Evolutionary conservation across 2,113 vertebrate species (phyloP).

Genomic region (Hippocampus barbouri): DNA sequence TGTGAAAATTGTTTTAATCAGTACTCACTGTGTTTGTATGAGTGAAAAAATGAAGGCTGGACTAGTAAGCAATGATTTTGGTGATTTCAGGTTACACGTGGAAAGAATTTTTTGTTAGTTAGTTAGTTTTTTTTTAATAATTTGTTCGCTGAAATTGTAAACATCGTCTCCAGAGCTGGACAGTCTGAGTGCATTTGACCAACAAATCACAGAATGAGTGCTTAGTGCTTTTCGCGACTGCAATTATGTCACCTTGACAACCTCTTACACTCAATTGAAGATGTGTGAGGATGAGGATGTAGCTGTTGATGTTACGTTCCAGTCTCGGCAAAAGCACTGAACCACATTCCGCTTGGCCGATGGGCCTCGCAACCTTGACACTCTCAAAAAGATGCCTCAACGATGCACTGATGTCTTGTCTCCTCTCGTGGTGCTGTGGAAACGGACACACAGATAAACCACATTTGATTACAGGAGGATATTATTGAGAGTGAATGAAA

Average conservation of each 20-base stretch:
- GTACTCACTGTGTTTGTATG: slow-evolving; percentile 9
- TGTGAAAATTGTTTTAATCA: slow-evolving; percentile 3
- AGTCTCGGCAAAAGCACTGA: slow-evolving; percentile 48
- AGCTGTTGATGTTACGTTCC: slow-evolving; percentile 64
- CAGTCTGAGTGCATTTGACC: slow-evolving; percentile 1
- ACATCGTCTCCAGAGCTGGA: neutral
- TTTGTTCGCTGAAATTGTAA: neutral
- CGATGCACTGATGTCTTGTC: slow-evolving; percentile 59
- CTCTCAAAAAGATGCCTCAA: slow-evolving; percentile 50
- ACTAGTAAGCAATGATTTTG: too few species aligned
- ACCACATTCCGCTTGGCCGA: slow-evolving; percentile 43
- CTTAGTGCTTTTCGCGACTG: neutral
- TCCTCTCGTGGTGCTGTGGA: slow-evolving; percentile 56
- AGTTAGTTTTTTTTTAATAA: too few species aligned
- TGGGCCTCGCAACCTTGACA: slow-evolving; percentile 38
- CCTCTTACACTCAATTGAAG: slow-evolving; percentile 56
- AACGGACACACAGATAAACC: slow-evolving; percentile 6
- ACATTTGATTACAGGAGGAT: neutral
- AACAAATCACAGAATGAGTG: slow-evolving; percentile 5
- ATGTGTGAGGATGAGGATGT: slow-evolving; percentile 58
- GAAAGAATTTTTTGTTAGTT: neutral
- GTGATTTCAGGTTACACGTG: too few species aligned
- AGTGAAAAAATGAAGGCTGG: slow-evolving; percentile 2
- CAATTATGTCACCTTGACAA: slow-evolving; percentile 1
- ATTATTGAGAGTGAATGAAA: neutral